Base-by-base conservation (phyloP, 1,140 invertebrate genomes). In the Alviniconcha marisindica region DNA sequence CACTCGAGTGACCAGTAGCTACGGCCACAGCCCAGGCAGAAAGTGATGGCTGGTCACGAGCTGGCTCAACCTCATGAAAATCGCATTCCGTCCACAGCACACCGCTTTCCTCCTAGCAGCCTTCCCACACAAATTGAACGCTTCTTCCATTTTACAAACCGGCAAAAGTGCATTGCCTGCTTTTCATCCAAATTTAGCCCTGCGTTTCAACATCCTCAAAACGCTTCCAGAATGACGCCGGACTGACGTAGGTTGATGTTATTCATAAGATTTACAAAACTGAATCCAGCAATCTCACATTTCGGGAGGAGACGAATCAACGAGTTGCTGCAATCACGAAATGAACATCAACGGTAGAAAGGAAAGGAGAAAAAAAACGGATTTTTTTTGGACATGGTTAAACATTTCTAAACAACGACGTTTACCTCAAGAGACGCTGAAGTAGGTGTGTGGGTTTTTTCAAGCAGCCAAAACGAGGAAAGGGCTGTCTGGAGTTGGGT, bases 1-100 rank as follows among this genome's bases (percentile, higher is more conserved):
- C 78, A 80, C 33, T 69, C 36, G 56, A 80, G 36, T 44, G 56
- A 38, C 77, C 77, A 69, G 54, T 69, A 80, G 38, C n/a, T 56
- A 33, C 33, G 10, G 60, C 21, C 36, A 21, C 36, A n/a, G 51
- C 3, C 51, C 77, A 78, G 78, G 78, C 78, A 80, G 78, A 80
- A 80, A 80, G 38, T 15, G 78, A 60, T 48, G 42, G 73, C 73
- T 54, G 73, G 42, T 54, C 42, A 48, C 21, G 73, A 76, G 24
- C 28, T 7, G n/a, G 24, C 21, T 12, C 42, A 76, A 76, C 21
- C 44, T 31, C 40, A 76, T 76, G 73, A 76, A 76, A 76, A 51
- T 76, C 73, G 24, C 73, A 76, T 76, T 28, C 21, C 73, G n/a
- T 42, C 71, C 15, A 21, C 71, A 21, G 21, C 71, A 7, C 28